Evolutionary conservation across 1,140 invertebrate species (phyloP), one percentile per base, ranked within the genome.

Genomic region (Cydia fagiglandana): DNA sequence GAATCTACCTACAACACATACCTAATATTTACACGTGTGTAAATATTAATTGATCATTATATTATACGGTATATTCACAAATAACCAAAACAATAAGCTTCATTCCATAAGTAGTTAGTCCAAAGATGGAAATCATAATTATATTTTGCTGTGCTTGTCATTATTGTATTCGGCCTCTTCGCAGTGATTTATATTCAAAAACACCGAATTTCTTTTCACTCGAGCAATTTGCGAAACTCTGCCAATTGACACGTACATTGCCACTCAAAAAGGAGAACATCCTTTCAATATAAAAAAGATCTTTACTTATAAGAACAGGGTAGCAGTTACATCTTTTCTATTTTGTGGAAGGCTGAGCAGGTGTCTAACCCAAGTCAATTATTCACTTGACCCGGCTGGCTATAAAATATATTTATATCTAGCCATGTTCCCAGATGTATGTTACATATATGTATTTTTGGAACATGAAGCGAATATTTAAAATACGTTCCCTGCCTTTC

Each of bases 341-440:
- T n/a, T 61, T 61, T 0, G 2, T n/a, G 9, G 56, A 2, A 41
- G 45, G 13, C 45, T 47, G 17, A 2, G 56, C 56, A 61, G 56
- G 56, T 61, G 56, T 61, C 56, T 61, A 9, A 61, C 56, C 56
- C 56, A 61, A 61, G 56, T 61, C 56, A 61, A 61, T 61, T 61
- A 61, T 61, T 61, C 56, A 61, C 56, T 61, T 61, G 56, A 61
- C 56, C 56, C 56, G 56, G 56, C 56, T 24, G 53, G 7, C n/a
- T 61, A 61, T 24, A 61, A 61, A 24, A 61, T 61, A 61, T 24
- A 24, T 61, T 61, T 61, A 56, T 56, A 56, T 56, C 53, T 47
- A 53, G n/a, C n/a, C n/a, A 24, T 20, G 56, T 24, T 61, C n/a
- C 56, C 20, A 24, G 20, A n/a, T 17, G 13, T 53, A 6, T 34